Base-by-base conservation (phyloP, 2,113 vertebrate species). In the Spheniscus mendiculus region DNA sequence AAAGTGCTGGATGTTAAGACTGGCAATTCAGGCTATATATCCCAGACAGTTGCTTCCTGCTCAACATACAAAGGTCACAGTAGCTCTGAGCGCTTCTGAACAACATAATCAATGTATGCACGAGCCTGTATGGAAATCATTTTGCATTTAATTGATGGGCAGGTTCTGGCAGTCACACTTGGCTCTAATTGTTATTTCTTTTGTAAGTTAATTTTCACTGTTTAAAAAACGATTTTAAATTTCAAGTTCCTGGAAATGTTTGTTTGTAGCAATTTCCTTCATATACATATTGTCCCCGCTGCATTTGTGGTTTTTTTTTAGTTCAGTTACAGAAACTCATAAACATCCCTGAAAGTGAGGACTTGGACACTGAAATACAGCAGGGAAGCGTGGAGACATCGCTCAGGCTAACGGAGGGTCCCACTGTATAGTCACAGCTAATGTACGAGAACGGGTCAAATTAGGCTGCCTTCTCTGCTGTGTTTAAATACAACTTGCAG, bases 401-500 rank as follows among this genome's bases (percentile, higher is more conserved):
- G 62, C 38, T 89, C 15, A 67, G 74, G 20, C 26, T 73, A 42
- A 29, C 0, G 0, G 25, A 56, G 32, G 50, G 52, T 89, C 61
- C 32, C 14, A 18, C 47, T 36, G 12, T 34, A 34, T 22, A 23
- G 62, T 56, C 40, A 27, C n/a, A 89, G 69, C 49, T 70, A 61
- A 85, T 53, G 45, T 58, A 91, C 66, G 36, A 76, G 59, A 93
- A 69, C 13, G 2, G 82, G 70, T 82, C 62, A 70, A 76, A 95
- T 92, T 62, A 89, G 62, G 20, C 52, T 12, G 61, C 67, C 40
- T 90, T 74, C 67, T 92, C 53, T 20, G 25, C 69, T 90, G 26
- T 66, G 70, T 67, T 93, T 85, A 89, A 97, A 93, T 80, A 93
- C 87, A 94, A 67, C 80, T 91, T 89, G 65, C 59, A 93, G 36